Evolutionary conservation across 2,113 vertebrate genomes (phyloP).

Genomic region (Chaetops frenatus): DNA sequence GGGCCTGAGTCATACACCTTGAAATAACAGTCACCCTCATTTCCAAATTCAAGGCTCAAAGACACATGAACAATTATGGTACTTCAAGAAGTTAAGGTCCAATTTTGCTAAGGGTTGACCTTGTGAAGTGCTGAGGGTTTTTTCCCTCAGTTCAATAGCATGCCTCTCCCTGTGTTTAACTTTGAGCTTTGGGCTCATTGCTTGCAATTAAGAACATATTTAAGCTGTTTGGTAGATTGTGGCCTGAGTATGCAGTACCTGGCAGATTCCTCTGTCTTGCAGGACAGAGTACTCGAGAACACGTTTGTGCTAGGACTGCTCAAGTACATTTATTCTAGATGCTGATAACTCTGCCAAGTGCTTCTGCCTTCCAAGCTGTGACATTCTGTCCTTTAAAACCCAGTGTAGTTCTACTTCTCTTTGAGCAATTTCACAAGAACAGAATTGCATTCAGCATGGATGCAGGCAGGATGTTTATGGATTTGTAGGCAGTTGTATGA

Average conservation of each 20-base stretch:
- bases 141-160: background rate
- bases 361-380: background rate
- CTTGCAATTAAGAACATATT: background rate
- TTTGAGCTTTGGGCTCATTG: background rate
- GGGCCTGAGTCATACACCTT: background rate
- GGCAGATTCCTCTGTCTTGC: background rate
- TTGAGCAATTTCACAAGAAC: background rate
- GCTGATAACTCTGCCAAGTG: background rate
- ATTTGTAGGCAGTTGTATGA: background rate
- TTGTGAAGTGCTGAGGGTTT: background rate
- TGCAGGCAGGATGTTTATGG: background rate
- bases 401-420: background rate
- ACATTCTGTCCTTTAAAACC: background rate
- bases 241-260: background rate
- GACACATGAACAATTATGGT: background rate
- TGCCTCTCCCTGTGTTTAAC: background rate
- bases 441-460: background rate
- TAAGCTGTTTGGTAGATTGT: background rate
- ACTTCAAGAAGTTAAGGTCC: background rate
- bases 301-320: background rate
- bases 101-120: background rate
- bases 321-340: background rate
- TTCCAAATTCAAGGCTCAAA: constrained; percentile 2
- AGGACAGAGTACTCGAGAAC: background rate
- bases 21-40: background rate